Percentiles rank a stretch among this genome's conserved stretches.
Evolutionary conservation across 2,113 vertebrate genomes (phyloP).

Genomic region (Seriola quinqueradiata): DNA sequence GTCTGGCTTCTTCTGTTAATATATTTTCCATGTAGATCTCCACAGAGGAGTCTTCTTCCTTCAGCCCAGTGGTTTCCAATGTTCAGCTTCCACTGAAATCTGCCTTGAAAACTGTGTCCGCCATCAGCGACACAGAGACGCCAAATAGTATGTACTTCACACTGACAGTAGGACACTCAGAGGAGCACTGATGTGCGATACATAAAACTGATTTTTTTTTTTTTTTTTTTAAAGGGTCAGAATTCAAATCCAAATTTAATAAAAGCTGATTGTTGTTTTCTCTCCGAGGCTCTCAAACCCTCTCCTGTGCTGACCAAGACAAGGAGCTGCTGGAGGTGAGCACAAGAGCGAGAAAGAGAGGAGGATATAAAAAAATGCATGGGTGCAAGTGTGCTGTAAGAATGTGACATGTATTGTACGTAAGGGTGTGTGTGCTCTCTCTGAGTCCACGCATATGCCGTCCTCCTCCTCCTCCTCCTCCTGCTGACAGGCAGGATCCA

Average conservation of each 20-base stretch:
- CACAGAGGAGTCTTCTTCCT: slow-evolving; percentile 88
- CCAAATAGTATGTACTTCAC: slow-evolving; percentile 83
- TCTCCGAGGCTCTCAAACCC: slow-evolving; percentile 88
- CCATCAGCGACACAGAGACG: slow-evolving; percentile 83
- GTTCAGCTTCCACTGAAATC: slow-evolving; percentile 93
- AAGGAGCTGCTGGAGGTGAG: slow-evolving; percentile 88
- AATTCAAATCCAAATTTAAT: background rate
- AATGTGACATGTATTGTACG: slow-evolving; percentile 40
- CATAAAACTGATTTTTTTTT: background rate
- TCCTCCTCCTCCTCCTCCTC: slow-evolving; percentile 31
- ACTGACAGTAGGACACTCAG: background rate
- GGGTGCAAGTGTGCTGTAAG: slow-evolving; percentile 34
- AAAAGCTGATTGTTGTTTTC: slow-evolving; percentile 13
- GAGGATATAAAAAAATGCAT: slow-evolving; percentile 3
- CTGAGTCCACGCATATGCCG: slow-evolving; percentile 42
- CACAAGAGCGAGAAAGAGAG: background rate
- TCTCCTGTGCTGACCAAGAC: slow-evolving; percentile 89
- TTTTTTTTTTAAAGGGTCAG: background rate
- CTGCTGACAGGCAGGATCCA: slow-evolving; percentile 40
- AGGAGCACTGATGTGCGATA: background rate
- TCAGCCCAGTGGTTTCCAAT: slow-evolving; percentile 81
- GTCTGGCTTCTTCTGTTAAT: slow-evolving; percentile 67
- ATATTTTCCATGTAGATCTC: slow-evolving; percentile 82
- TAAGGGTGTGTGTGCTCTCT: slow-evolving; percentile 46
- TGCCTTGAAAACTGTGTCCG: slow-evolving; percentile 88